Evolutionary conservation across 2,888 invertebrate species (phyloP).

Genomic region (Therioaphis trifolii): DNA sequence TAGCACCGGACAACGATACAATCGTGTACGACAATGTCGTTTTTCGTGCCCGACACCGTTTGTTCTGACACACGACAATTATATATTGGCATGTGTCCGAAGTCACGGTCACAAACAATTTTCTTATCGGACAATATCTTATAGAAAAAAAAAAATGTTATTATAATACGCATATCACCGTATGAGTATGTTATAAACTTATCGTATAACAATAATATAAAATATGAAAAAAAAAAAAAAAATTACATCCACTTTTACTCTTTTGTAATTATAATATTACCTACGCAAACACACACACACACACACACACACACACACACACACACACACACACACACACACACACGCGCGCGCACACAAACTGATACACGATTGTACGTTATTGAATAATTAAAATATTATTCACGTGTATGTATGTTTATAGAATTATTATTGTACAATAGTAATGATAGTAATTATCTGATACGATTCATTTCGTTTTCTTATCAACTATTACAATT

Average conservation of each 20-base stretch:
- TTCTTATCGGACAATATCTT: conserved; percentile 34
- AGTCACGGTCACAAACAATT: conserved; percentile 51
- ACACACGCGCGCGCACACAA: too few species aligned
- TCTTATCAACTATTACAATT: neutral
- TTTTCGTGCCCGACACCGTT: conserved; percentile 48
- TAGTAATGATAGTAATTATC: too few species aligned
- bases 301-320: too few species aligned
- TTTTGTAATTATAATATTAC: conserved; percentile 6
- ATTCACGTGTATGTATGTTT: too few species aligned
- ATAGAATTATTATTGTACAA: too few species aligned
- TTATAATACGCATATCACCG: too few species aligned
- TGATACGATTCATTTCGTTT: neutral
- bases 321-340: too few species aligned
- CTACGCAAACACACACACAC: neutral
- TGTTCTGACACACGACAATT: conserved; percentile 48
- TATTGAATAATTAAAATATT: too few species aligned
- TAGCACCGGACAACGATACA: conserved; percentile 33
- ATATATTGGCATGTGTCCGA: conserved; percentile 46
- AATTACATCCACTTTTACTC: conserved; percentile 7
- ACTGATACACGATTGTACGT: too few species aligned
- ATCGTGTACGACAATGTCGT: conserved; percentile 60
- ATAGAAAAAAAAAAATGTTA: too few species aligned
- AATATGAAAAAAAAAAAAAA: conserved; percentile 8
- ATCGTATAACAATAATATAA: conserved; percentile 20
- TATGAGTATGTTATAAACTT: neutral